phyloP scores from a whole-genome alignment of 2,797 vertebrate genomes.

The Odontamblyopus lacepedii region DNA sequence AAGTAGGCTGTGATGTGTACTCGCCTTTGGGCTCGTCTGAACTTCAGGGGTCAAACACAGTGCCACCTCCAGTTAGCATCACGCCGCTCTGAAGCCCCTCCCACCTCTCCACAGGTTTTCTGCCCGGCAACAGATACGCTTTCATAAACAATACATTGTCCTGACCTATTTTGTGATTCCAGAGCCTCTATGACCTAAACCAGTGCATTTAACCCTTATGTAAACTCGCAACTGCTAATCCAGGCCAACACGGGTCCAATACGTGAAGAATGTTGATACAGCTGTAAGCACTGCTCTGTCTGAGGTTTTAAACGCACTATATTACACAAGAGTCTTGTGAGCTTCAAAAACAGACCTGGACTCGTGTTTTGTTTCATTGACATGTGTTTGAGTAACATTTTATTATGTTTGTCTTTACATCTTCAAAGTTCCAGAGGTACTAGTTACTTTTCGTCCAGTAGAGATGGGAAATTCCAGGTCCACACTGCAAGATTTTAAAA shows the following conservation, averaged over 20 bases:
- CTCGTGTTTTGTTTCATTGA: no score
- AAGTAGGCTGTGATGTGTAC: neutral
- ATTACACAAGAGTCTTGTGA: no score
- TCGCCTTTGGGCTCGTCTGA: neutral
- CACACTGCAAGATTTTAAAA: no score
- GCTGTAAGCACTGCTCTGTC: no score
- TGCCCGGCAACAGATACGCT: conserved; percentile 2
- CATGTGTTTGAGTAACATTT: no score
- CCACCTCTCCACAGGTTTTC: neutral
- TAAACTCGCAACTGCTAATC: neutral
- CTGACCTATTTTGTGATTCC: neutral
- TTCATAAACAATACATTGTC: neutral
- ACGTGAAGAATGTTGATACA: neutral
- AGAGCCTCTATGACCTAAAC: neutral
- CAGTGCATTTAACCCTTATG: neutral
- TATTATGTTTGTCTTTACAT: no score
- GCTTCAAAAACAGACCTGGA: no score
- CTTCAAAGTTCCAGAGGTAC: no score
- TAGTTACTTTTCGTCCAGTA: no score
- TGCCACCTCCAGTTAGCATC: neutral
- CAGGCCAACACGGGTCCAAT: neutral
- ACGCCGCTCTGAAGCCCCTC: neutral
- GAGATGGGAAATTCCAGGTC: no score
- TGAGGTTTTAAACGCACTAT: no score
- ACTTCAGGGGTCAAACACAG: neutral